Evolutionary conservation across 2,113 vertebrate genomes (phyloP).

Genomic region (Gobiocypris rarus): DNA sequence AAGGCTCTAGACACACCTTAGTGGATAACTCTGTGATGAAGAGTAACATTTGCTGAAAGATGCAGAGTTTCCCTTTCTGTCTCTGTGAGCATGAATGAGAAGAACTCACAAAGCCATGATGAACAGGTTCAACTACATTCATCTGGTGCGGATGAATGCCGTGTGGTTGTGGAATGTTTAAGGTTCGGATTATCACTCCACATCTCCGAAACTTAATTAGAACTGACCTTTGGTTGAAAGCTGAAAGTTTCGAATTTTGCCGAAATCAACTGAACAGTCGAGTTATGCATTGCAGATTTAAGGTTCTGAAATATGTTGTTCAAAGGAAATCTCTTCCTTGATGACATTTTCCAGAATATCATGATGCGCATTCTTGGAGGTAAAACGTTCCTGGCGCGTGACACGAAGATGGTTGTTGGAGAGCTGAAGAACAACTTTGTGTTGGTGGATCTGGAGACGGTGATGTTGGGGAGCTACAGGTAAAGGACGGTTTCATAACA

Average conservation of each 20-base stretch:
- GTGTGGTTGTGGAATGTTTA: neutral
- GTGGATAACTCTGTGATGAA: neutral
- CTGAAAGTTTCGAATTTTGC: neutral
- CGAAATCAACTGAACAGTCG: neutral
- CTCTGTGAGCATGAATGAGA: conserved; percentile 27
- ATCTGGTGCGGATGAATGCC: neutral
- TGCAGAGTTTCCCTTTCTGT: conserved; percentile 8
- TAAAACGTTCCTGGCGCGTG: conserved; percentile 79
- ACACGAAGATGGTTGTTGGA: conserved; percentile 78
- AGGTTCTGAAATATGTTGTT: neutral
- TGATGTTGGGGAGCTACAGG: conserved; percentile 89
- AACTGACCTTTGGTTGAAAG: neutral
- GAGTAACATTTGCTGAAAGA: too few species aligned
- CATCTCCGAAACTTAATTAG: neutral
- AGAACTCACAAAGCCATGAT: conserved; percentile 35
- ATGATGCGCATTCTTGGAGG: conserved; percentile 77
- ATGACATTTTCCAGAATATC: conserved; percentile 76
- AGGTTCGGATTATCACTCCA: neutral
- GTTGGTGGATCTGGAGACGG: conserved; percentile 81
- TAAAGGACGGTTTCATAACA: conserved; percentile 49
- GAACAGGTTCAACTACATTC: conserved; percentile 74
- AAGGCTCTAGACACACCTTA: conserved; percentile 17
- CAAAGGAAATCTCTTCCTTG: neutral
- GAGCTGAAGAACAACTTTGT: conserved; percentile 83
- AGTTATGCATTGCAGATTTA: neutral